A percentile compares a stretch with the other conserved stretches of the same genome.
These are phyloP conservation scores for Staurois parvus DNA, from an alignment of 2,797 vertebrate species.

Conservation along the genomic window DNA sequence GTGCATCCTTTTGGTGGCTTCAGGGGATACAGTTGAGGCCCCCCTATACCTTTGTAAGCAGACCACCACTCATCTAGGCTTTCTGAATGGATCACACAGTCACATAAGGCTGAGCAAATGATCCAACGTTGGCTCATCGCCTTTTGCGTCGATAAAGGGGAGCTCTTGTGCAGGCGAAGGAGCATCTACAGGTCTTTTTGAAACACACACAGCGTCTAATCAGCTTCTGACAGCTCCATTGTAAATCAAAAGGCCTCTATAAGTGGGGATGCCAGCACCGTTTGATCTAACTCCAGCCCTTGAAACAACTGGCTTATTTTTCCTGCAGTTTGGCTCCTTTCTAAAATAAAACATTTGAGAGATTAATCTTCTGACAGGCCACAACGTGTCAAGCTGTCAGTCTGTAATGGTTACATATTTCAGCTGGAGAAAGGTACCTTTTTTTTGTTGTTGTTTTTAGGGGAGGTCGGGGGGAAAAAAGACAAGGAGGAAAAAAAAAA, in stretches of 20 bases:
- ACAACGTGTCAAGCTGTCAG: conserved; percentile 91
- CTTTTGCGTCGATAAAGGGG: conserved; percentile 37
- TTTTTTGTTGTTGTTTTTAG: conserved; percentile 41
- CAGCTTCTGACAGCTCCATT: conserved; percentile 85
- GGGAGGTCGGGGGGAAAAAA: conserved; percentile 75
- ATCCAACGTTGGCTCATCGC: not conserved
- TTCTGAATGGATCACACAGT: not conserved
- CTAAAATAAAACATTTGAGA: conserved; percentile 90
- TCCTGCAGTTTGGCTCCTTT: conserved; percentile 85
- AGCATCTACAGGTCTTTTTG: conserved; percentile 84
- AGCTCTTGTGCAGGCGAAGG: conserved; percentile 73
- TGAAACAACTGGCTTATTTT: conserved; percentile 93
- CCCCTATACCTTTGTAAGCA: no score
- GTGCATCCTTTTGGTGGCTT: no score
- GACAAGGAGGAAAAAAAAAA: conserved; percentile 64
- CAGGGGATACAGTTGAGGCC: no score
- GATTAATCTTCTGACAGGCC: conserved; percentile 92
- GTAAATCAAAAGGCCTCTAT: conserved; percentile 87
- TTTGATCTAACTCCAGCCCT: conserved; percentile 91
- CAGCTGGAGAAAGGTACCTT: conserved; percentile 84
- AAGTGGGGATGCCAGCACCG: conserved; percentile 85
- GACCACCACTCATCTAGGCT: no score
- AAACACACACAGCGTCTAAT: conserved; percentile 85
- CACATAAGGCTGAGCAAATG: not conserved
- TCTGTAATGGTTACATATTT: conserved; percentile 93